Evolutionary conservation across 1,140 invertebrate genomes (phyloP), one percentile per base, ranked within the genome.

Genomic region (Lycorma delicatula): DNA sequence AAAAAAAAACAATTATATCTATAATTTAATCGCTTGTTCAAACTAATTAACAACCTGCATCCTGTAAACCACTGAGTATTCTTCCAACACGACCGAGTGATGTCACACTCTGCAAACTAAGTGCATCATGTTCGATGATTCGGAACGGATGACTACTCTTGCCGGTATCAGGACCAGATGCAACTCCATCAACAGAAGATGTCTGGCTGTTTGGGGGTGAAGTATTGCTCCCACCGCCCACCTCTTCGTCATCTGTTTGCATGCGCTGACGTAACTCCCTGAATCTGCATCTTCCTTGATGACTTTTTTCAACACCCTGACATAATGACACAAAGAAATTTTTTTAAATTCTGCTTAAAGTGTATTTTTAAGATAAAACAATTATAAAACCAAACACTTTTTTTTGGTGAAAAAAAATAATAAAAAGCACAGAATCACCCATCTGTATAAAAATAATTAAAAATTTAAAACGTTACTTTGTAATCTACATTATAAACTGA

Each of bases 21-120:
- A n/a, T n/a, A n/a, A n/a, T n/a, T n/a, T n/a, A n/a, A n/a, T n/a
- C n/a, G n/a, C n/a, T n/a, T n/a, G n/a, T n/a, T n/a, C n/a, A n/a
- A n/a, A n/a, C n/a, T n/a, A n/a, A n/a, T n/a, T n/a, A n/a, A n/a
- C n/a, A n/a, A 44, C 41, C 41, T 9, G 41, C 16, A 44, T 44
- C 41, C 13, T 44, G 41, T 11, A 44, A 16, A 20, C 84, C 84
- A 23, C 83, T 81, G 55, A 88, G 74, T 64, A 90, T 84, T 58
- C 84, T 73, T 16, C 87, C 86, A 55, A 89, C 83, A 63, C 88
- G 78, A 22, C 87, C 88, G 60, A 91, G 72, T 58, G 88, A 91
- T 61, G 87, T 89, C 76, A 90, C 84, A 71, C 88, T 91, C 69
- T 91, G 87, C 63, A 93, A 75, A 68, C 87, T 91, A 65, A 90